Evolutionary conservation across 2,888 invertebrate genomes (phyloP), one percentile per base, ranked within the genome.

Genomic region (Perdita meconis): DNA sequence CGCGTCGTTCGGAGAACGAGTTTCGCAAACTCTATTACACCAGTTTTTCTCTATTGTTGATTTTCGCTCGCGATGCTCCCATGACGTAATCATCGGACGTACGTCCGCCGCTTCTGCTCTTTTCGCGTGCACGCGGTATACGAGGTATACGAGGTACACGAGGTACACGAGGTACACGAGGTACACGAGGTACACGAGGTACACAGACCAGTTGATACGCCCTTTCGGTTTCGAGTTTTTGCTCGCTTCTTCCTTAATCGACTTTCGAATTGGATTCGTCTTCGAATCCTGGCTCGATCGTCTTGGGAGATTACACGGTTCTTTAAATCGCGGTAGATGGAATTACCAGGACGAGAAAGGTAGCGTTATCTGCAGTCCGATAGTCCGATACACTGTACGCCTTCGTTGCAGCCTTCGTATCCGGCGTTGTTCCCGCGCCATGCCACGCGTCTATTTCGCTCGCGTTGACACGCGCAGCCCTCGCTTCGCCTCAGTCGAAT

Each of bases 41-140:
- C 69, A 71, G 69, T 75, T 81, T 85, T 85, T 80, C 78, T 80
- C 76, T 79, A 67, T 74, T 80, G 82, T 81, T 83, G 86, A 86
- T 87, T 87, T 87, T 87, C 82, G 74, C 82, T 79, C 77, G 78
- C 82, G 78, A 85, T 84, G 84, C 80, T 85, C 78, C 78, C 74
- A 56, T 64, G 78, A 61, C 82, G 80, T 84, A 80, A 84, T 81
- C 77, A 78, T 68, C 63, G 79, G 71, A 55, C 73, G 69, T 80
- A 61, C 51, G 57, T 44, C 55, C 38, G n/a, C 19, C 40, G 22
- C 67, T 60, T 56, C 26, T 53, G 55, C 74, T 56, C 50, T 36
- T 61, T 36, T 26, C 61, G 55, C 71, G 12, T 22, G 53, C 26
- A 24, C 69, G n/a, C 10, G 30, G 40, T 34, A 34, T 8, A n/a